A percentile compares a stretch with the other conserved stretches of the same genome.
Conservation (phyloP, 92 coral and sea anemone genomes). For the Epizoanthus illoricatus region DNA sequence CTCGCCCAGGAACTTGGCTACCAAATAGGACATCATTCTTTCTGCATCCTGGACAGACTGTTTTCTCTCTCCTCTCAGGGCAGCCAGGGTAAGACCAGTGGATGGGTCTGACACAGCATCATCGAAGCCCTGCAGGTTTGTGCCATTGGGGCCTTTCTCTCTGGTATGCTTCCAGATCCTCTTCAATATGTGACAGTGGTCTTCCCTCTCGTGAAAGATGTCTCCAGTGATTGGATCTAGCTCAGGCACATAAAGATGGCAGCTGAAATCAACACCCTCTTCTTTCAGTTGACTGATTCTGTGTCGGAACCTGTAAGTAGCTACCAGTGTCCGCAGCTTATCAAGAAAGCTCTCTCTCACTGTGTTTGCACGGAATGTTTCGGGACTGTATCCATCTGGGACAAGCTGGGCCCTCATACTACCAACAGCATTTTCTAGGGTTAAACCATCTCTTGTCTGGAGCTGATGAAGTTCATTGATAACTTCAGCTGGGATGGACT, state of each 20-base stretch:
- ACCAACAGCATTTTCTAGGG: constrained; percentile 40
- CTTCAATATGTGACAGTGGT: constrained; percentile 60
- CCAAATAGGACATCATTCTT: constrained; percentile 51
- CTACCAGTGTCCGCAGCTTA: constrained; percentile 34
- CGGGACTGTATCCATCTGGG: constrained; percentile 42
- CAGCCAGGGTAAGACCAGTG: constrained; percentile 71
- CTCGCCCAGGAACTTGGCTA: constrained; percentile 43
- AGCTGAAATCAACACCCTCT: constrained; percentile 38
- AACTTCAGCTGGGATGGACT: constrained; percentile 37
- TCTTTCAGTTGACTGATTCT: constrained; percentile 15
- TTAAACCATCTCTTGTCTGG: constrained; percentile 25
- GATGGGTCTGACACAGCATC: constrained; percentile 52
- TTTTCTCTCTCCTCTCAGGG: constrained; percentile 59
- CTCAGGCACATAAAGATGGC: constrained; percentile 46
- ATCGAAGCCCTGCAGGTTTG: constrained; percentile 57
- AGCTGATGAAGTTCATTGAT: constrained; percentile 31
- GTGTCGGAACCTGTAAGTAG: constrained; percentile 43
- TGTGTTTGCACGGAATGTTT: constrained; percentile 26
- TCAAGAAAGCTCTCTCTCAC: constrained; percentile 37
- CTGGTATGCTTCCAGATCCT: constrained; percentile 46
- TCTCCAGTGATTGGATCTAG: constrained; percentile 48
- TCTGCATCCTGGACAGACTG: constrained; percentile 67
- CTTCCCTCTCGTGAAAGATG: constrained; percentile 60
- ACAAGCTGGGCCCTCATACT: constrained; percentile 27
- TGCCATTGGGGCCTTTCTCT: constrained; percentile 32